Conservation (phyloP, 2,797 vertebrate species). For the Buceros bicornis region DNA sequence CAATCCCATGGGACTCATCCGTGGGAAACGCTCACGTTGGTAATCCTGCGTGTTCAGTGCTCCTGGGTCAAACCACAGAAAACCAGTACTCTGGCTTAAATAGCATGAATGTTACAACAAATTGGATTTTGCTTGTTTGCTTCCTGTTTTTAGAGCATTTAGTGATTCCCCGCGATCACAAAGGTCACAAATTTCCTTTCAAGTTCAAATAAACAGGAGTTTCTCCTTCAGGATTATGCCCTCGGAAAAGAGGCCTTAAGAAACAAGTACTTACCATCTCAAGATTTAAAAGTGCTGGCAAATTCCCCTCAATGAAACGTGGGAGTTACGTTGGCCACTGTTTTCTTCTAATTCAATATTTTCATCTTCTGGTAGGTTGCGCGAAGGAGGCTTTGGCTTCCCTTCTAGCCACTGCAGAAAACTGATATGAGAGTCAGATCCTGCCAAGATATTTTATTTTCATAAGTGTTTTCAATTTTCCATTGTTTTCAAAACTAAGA, state of each 20-base stretch:
- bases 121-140: constrained; percentile 6
- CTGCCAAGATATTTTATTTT: not conserved
- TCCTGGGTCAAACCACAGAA: not conserved
- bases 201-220: not conserved
- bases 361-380: not conserved
- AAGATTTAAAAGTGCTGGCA: not conserved
- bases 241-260: not conserved
- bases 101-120: not conserved
- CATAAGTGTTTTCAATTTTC: not conserved
- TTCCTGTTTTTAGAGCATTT: constrained; percentile 29
- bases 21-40: not conserved
- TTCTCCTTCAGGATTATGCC: not conserved
- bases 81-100: not conserved
- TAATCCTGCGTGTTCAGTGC: not conserved
- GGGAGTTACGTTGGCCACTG: not conserved
- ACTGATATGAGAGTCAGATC: not conserved
- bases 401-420: not conserved
- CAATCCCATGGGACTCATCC: not conserved
- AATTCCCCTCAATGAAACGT: not conserved
- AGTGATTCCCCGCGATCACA: not conserved
- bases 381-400: not conserved
- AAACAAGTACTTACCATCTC: not conserved
- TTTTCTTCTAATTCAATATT: not conserved
- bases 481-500: not conserved
- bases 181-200: constrained; percentile 20